Percentiles rank a stretch among this genome's conserved stretches.
Evolutionary conservation across 2,797 vertebrate genomes (phyloP).

Genomic region (Glossophaga mutica): DNA sequence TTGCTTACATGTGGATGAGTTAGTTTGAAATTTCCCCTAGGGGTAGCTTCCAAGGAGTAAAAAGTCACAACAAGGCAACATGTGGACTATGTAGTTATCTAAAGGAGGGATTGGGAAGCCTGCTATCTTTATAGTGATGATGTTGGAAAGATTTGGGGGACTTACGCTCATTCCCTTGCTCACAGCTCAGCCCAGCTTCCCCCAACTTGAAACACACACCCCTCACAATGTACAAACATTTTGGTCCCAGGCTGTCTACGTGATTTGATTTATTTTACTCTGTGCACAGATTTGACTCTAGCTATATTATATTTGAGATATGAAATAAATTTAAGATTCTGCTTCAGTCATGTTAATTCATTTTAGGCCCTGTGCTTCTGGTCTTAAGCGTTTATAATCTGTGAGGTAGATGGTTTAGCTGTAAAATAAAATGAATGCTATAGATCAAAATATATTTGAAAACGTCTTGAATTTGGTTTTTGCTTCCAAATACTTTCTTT

Average conservation of each 20-base stretch:
- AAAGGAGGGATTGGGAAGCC: not conserved
- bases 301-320: not conserved
- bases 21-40: conserved; percentile 8
- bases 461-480: conserved; percentile 22
- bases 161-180: not conserved
- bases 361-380: not conserved
- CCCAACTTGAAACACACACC: not conserved
- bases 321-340: conserved; percentile 33
- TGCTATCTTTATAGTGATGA: not conserved
- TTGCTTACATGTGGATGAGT: not conserved
- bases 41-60: not conserved
- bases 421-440: not conserved
- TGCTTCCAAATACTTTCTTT: conserved; percentile 28
- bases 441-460: not conserved
- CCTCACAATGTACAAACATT: not conserved
- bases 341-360: not conserved
- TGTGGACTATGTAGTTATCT: not conserved
- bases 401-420: not conserved
- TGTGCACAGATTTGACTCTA: not conserved
- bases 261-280: conserved; percentile 34
- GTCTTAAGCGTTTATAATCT: not conserved
- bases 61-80: not conserved
- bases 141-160: not conserved
- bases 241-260: not conserved
- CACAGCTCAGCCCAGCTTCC: not conserved